Percentiles rank a stretch among this genome's conserved stretches.
Evolutionary conservation across 1,140 invertebrate species (phyloP).

Genomic region (Venustaconcha ellipsiformis): DNA sequence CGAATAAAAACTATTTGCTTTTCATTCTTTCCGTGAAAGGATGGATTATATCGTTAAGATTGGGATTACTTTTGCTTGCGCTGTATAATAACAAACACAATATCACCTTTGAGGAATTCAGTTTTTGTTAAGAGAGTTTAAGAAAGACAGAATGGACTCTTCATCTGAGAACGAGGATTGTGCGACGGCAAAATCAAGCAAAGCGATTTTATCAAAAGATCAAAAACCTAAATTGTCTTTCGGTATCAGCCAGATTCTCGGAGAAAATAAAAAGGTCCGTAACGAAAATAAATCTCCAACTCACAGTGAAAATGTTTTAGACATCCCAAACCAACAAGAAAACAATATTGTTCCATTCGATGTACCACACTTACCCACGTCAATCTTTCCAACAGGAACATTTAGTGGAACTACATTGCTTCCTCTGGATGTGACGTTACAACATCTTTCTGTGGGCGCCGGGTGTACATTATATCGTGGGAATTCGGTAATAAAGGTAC

Average conservation of each 20-base stretch:
- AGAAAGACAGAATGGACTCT: no score
- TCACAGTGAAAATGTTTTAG: background rate
- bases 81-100: no score
- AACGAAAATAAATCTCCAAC: background rate
- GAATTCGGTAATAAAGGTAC: constrained; percentile 26
- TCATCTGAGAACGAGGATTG: no score
- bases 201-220: no score
- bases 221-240: constrained; percentile 40
- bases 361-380: background rate
- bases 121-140: no score
- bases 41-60: no score
- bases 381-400: background rate
- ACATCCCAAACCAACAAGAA: background rate
- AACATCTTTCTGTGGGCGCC: background rate
- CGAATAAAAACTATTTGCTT: no score
- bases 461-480: constrained; percentile 34
- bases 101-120: no score
- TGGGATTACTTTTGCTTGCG: no score
- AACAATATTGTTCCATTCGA: constrained; percentile 1
- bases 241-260: constrained; percentile 43
- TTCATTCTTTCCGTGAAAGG: no score
- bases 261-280: constrained; percentile 10
- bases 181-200: no score
- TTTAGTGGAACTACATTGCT: background rate
- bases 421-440: no score